Evolutionary conservation across 2,888 invertebrate genomes (phyloP), one percentile per base, ranked within the genome.

Genomic region (Caenorhabditis plicata): DNA sequence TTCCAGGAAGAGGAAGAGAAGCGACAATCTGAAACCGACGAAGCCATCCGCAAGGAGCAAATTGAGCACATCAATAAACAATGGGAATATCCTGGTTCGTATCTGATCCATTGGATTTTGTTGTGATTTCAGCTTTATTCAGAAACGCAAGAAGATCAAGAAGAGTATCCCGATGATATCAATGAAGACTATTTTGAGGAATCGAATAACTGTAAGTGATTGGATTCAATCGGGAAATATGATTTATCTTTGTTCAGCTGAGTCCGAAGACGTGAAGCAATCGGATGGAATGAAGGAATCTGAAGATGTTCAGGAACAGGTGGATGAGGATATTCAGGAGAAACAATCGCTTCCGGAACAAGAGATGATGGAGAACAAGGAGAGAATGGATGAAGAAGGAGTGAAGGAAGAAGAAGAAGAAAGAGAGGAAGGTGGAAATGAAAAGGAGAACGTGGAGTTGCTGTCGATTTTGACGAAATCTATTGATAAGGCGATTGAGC

Each of bases 121-220:
- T 3, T 20, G 7, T 19, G 5, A 15, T 19, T 19, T 36, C 5
- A 9, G 17, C 7, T 19, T 19, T 19, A 19, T 19, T 9, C n/a
- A n/a, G 40, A n/a, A 15, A 31, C 17, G 17, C 46, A 55, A n/a
- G 56, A 31, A 13, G 45, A 20, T 33, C 49, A 58, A 3, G 52
- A 52, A 7, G 51, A 58, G 4, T 49, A 52, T 49, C 52, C 45
- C 15, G 53, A 49, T 11, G 52, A 40, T 29, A 53, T 53, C 23
- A 49, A 42, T 25, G 52, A 58, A 8, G 58, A 53, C 11, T 52
- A 58, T 40, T 52, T 53, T 40, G 58, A 58, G 23, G 58, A 49
- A 35, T 5, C 33, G 13, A 5, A 33, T 9, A 17, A 33, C 13
- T 15, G 7, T 33, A 36, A 36, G 5, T 19, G 19, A 13, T 7